These are phyloP conservation scores for Triplophysa tibetana DNA, from an alignment of 2,113 vertebrate genomes.

Conservation along the genomic window DNA sequence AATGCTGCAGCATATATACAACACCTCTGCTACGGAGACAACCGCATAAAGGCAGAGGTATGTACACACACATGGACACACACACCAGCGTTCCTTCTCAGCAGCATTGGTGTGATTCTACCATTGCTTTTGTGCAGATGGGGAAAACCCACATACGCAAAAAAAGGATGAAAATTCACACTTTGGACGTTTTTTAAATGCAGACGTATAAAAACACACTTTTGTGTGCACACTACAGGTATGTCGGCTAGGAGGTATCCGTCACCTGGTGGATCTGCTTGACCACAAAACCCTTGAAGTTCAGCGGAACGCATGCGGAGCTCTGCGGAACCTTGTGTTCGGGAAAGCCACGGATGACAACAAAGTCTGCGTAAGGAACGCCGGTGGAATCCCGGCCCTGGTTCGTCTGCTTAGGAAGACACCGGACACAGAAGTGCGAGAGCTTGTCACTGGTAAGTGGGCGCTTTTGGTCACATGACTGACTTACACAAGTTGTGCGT, in stretches of 20 bases:
- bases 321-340: conserved; percentile 93
- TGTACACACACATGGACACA: neutral
- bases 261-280: conserved; percentile 93
- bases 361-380: conserved; percentile 96
- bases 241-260: conserved; percentile 91
- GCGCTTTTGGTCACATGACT: neutral
- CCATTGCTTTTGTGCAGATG: too few relatives aligned
- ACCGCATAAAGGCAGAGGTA: conserved; percentile 90
- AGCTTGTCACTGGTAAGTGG: conserved; percentile 86
- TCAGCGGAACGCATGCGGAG: conserved; percentile 94
- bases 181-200: too few relatives aligned
- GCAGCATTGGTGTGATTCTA: too few relatives aligned
- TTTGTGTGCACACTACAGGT: conserved; percentile 74
- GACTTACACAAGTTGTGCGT: neutral
- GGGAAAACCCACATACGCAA: too few relatives aligned
- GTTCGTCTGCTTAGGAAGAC: conserved; percentile 91
- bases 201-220: too few relatives aligned
- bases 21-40: conserved; percentile 91
- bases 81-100: too few relatives aligned
- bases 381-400: conserved; percentile 91
- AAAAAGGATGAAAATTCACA: too few relatives aligned
- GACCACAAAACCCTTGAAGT: conserved; percentile 93
- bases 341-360: conserved; percentile 96
- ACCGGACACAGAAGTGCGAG: conserved; percentile 88
- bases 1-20: conserved; percentile 87